Conservation (phyloP, 1,140 invertebrate species). For the Zaprionus ghesquierei region DNA sequence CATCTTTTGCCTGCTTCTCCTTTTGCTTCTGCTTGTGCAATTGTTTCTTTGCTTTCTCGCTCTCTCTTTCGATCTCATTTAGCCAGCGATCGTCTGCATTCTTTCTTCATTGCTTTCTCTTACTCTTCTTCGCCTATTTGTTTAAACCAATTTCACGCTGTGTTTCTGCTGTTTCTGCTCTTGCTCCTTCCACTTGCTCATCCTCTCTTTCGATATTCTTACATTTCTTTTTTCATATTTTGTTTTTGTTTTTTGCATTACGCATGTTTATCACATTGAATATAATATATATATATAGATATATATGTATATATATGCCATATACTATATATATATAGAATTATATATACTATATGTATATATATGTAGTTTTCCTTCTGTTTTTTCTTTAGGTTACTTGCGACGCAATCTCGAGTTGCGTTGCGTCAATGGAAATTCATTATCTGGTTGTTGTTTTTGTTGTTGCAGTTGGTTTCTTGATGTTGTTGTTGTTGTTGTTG, state of each 20-base stretch:
- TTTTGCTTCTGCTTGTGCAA: not conserved
- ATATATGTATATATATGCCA: conserved; percentile 50
- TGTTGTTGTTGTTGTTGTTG: conserved; percentile 11
- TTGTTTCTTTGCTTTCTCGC: not conserved
- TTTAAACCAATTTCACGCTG: conserved; percentile 7
- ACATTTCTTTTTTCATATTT: conserved; percentile 4
- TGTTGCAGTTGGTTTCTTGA: conserved; percentile 6
- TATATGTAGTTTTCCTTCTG: conserved; percentile 39
- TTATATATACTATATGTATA: conserved; percentile 41
- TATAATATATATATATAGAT: conserved; percentile 59
- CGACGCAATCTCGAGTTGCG: conserved; percentile 33
- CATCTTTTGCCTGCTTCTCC: not conserved
- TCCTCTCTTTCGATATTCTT: conserved; percentile 13
- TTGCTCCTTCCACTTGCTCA: not conserved
- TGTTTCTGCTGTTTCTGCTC: conserved; percentile 2
- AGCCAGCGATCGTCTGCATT: conserved; percentile 11
- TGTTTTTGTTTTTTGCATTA: conserved; percentile 62
- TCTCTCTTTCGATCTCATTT: not conserved
- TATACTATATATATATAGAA: conserved; percentile 46
- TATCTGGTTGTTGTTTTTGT: conserved; percentile 32
- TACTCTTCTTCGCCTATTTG: not conserved
- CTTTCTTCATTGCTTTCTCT: not conserved
- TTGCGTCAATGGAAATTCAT: conserved; percentile 51
- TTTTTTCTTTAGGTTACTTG: conserved; percentile 32
- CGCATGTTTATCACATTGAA: conserved; percentile 78